These are phyloP conservation scores for Tigriopus californicus DNA, from an alignment of 2,888 invertebrate genomes.

Conservation along the genomic window DNA sequence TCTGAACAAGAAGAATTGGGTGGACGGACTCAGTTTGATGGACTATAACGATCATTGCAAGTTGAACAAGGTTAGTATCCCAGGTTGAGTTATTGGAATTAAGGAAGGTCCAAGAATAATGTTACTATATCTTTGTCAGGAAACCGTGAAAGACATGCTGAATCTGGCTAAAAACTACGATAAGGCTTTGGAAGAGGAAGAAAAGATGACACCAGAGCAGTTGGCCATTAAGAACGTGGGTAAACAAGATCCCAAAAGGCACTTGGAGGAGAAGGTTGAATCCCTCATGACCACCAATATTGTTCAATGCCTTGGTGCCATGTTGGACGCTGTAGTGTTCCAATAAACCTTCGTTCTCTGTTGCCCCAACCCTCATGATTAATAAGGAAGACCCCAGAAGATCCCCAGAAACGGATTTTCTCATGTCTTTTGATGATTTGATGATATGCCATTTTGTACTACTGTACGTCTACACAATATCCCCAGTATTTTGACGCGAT, in stretches of 20 bases:
- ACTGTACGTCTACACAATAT: too few relatives aligned
- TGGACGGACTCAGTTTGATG: slow-evolving; percentile 76
- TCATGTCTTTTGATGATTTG: too few relatives aligned
- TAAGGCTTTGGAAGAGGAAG: slow-evolving; percentile 94
- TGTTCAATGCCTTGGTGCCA: slow-evolving; percentile 89
- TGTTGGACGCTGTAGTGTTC: slow-evolving; percentile 81
- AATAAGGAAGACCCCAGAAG: too few relatives aligned
- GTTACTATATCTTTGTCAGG: too few relatives aligned
- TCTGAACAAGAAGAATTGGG: slow-evolving; percentile 96
- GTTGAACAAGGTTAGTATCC: slow-evolving; percentile 48
- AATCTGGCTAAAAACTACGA: slow-evolving; percentile 94
- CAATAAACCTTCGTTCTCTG: slow-evolving; percentile 39
- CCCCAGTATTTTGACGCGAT: too few relatives aligned
- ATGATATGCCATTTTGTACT: too few relatives aligned
- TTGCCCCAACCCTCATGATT: too few relatives aligned
- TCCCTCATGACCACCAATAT: slow-evolving; percentile 91
- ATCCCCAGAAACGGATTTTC: too few relatives aligned
- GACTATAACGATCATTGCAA: slow-evolving; percentile 75
- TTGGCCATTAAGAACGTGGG: slow-evolving; percentile 98
- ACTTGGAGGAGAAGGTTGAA: slow-evolving; percentile 92
- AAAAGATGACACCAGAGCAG: slow-evolving; percentile 98
- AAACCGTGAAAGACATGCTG: slow-evolving; percentile 85
- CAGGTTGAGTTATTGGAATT: background rate
- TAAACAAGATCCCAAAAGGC: slow-evolving; percentile 95
- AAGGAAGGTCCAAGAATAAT: too few relatives aligned